Percentiles rank a stretch among this genome's conserved stretches.
Conservation (phyloP, 2,797 vertebrate species). For the Sebastes aleutianus region DNA sequence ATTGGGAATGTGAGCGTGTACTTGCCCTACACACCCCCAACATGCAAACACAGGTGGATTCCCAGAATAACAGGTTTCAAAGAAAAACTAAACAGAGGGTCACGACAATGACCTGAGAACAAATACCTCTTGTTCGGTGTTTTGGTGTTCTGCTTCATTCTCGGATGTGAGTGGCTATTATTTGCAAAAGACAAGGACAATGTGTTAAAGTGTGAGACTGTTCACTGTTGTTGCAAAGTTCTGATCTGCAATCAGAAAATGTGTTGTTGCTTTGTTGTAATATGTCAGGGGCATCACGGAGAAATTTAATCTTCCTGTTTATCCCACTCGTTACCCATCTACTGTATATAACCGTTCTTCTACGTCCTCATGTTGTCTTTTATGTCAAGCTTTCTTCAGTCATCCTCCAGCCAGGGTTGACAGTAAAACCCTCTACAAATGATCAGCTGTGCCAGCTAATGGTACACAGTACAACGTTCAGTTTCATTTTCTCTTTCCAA, state of each 20-base stretch:
- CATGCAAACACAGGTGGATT: constrained; percentile 2
- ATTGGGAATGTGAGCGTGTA: neutral
- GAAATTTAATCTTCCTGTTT: neutral
- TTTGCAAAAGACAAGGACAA: neutral
- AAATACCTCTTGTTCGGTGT: constrained; percentile 17
- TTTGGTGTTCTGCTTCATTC: constrained; percentile 16
- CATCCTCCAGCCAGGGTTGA: too few relatives aligned
- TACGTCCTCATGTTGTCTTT: neutral
- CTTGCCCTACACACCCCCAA: neutral
- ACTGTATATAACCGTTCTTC: neutral
- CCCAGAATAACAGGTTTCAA: neutral
- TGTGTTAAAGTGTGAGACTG: neutral
- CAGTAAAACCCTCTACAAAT: too few relatives aligned
- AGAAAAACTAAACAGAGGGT: neutral
- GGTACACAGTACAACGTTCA: neutral
- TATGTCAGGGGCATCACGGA: neutral
- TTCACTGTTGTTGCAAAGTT: neutral
- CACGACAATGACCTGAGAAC: constrained; percentile 31
- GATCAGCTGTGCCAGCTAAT: too few relatives aligned
- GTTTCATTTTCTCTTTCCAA: neutral
- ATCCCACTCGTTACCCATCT: neutral
- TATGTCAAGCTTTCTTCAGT: neutral
- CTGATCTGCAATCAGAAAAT: neutral
- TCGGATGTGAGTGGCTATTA: neutral
- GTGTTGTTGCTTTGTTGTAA: neutral